These are phyloP conservation scores for Bergia sp. DNA, from an alignment of 92 coral and sea anemone genomes.

Conservation along the genomic window DNA sequence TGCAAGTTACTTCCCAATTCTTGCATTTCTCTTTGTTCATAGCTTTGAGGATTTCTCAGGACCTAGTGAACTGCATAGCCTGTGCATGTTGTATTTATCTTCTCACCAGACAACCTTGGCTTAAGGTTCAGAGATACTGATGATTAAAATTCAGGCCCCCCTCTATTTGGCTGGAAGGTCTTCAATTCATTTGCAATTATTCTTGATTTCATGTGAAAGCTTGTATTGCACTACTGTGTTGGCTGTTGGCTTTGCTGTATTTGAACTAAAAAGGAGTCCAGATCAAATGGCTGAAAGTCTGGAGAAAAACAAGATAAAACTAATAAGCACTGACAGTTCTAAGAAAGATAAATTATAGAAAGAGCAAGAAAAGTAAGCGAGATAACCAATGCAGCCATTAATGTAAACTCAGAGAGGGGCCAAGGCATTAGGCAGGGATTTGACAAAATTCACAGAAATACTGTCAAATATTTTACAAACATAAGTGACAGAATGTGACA, in stretches of 20 bases:
- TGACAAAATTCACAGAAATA: background rate
- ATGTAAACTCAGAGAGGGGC: background rate
- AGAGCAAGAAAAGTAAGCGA: background rate
- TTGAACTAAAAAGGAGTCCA: conserved; percentile 39
- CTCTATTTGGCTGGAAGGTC: background rate
- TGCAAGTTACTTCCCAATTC: background rate
- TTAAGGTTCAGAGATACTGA: background rate
- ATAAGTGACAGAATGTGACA: background rate
- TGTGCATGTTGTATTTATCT: background rate
- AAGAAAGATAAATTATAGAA: background rate
- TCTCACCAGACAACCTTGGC: background rate
- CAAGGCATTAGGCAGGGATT: too few relatives aligned
- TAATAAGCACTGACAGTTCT: background rate
- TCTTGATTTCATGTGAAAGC: background rate
- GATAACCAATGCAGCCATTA: background rate
- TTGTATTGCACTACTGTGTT: conserved; percentile 4
- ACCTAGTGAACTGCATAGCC: background rate
- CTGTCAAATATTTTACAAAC: background rate
- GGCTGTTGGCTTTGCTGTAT: conserved; percentile 33
- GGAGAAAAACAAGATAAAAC: background rate
- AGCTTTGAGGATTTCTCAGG: background rate
- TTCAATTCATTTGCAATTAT: background rate
- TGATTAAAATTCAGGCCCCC: background rate
- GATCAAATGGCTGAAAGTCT: conserved; percentile 43
- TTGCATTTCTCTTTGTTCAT: conserved; percentile 1